phyloP scores from a whole-genome alignment of 2,113 vertebrate species.

The Percopsis transmontana region DNA sequence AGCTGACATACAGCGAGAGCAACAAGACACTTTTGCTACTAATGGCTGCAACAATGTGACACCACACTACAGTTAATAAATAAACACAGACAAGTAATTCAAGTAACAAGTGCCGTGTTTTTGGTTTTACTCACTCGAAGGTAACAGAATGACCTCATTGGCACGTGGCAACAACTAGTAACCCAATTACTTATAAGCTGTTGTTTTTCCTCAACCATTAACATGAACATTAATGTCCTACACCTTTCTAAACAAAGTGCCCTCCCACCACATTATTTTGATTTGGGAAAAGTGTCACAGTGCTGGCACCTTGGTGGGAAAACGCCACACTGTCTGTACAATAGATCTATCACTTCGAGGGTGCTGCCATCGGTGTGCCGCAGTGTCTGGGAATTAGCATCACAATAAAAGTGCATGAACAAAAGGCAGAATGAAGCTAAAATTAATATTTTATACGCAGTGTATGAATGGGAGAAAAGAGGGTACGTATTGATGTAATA shows the following conservation, averaged over 20 bases:
- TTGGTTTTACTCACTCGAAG: neutral
- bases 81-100: constrained; percentile 5
- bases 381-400: constrained; percentile 9
- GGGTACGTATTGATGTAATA: constrained; percentile 2
- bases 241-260: too few relatives aligned
- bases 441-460: neutral
- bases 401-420: constrained; percentile 13
- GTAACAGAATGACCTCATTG: neutral
- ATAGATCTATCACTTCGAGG: neutral
- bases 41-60: constrained; percentile 18
- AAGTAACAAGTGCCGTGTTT: constrained; percentile 20
- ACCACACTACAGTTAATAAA: constrained; percentile 27
- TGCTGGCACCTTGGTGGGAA: neutral
- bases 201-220: too few relatives aligned
- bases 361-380: neutral
- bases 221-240: too few relatives aligned
- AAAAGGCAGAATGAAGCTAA: constrained; percentile 3
- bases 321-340: too few relatives aligned
- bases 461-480: neutral
- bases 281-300: neutral
- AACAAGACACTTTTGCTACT: constrained; percentile 18
- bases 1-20: neutral
- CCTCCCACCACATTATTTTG: neutral
- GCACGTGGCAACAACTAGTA: neutral
- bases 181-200: too few relatives aligned